Evolutionary conservation across 2,888 invertebrate genomes (phyloP).

Genomic region (Xestia rhomboidea): DNA sequence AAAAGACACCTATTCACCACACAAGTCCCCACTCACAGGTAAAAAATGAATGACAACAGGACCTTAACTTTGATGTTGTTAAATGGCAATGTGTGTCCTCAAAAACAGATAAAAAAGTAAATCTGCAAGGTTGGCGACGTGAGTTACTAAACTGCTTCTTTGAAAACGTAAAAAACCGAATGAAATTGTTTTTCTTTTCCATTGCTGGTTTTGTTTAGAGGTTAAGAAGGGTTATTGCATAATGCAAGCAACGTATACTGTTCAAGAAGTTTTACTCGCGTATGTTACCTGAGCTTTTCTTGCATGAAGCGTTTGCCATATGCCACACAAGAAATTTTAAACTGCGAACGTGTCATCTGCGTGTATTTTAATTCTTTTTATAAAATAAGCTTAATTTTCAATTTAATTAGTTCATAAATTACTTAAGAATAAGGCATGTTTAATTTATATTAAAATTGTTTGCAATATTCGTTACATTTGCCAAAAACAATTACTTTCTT

Average conservation of each 20-base stretch:
- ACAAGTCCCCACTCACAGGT: constrained; percentile 65
- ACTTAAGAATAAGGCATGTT: constrained; percentile 13
- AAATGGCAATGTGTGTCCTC: constrained; percentile 83
- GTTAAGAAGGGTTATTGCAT: not conserved
- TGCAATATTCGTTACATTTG: constrained; percentile 59
- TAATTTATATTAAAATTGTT: constrained; percentile 50
- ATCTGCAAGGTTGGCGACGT: constrained; percentile 78
- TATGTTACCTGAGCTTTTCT: constrained; percentile 61
- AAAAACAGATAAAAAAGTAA: constrained; percentile 79
- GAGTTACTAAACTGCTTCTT: constrained; percentile 68
- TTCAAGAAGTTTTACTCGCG: constrained; percentile 40
- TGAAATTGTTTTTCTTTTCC: constrained; percentile 34
- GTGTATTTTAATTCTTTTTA: constrained; percentile 52
- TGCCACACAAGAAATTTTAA: constrained; percentile 73
- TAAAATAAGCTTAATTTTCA: constrained; percentile 17
- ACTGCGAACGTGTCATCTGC: constrained; percentile 62
- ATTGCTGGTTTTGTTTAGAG: constrained; percentile 42
- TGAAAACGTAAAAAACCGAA: constrained; percentile 47
- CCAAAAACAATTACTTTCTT: constrained; percentile 66
- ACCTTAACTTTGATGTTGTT: constrained; percentile 79
- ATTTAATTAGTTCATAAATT: constrained; percentile 52
- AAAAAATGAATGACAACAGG: constrained; percentile 77
- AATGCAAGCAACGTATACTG: constrained; percentile 45
- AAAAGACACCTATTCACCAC: constrained; percentile 60
- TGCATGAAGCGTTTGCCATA: constrained; percentile 72